Evolutionary conservation across 2,113 vertebrate species (phyloP).

Genomic region (Corythornis vintsioides): DNA sequence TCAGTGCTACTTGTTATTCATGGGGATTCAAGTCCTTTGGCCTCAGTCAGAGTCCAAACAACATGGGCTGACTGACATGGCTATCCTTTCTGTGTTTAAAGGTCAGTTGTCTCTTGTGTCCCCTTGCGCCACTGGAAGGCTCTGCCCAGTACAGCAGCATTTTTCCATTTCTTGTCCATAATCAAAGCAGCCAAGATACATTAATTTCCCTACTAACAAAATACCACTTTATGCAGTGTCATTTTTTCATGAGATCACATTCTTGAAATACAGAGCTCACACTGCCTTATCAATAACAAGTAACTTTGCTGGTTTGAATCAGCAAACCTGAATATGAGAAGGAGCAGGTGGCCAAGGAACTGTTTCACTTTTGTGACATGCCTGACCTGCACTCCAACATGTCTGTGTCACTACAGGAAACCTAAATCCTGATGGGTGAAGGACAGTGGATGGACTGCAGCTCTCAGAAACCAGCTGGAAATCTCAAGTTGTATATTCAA

Average conservation of each 20-base stretch:
- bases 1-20: background rate
- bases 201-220: background rate
- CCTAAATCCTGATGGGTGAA: background rate
- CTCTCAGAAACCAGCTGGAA: background rate
- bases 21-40: background rate
- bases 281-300: background rate
- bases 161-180: background rate
- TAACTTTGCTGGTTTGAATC: background rate
- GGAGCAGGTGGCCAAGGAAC: background rate
- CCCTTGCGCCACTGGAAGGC: background rate
- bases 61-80: fast-evolving
- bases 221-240: background rate
- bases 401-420: background rate
- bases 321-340: background rate
- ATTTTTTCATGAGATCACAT: background rate
- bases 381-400: fast-evolving
- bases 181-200: background rate
- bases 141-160: background rate
- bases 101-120: fast-evolving
- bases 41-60: background rate
- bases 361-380: fast-evolving
- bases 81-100: background rate
- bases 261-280: background rate
- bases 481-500: no score
- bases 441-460: fast-evolving